Evolutionary conservation across 2,797 vertebrate genomes (phyloP), one percentile per base, ranked within the genome.

Genomic region (Sebastes taczanowskii): DNA sequence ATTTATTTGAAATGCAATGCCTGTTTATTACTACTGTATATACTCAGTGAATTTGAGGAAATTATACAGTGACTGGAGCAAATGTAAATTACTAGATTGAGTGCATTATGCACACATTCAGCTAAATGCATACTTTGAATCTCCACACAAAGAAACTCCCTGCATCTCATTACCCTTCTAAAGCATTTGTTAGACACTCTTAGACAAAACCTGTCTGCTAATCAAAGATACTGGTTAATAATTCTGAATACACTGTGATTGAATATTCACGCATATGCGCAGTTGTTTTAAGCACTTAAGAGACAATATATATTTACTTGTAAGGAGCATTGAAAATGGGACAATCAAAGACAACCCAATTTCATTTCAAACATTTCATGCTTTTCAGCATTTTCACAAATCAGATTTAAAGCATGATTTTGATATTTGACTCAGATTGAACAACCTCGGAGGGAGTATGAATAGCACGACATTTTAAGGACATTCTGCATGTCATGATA

Each of bases 381-480:
- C 49, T 22, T 83, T 82, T 78, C 7, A 81, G 52, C 23, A 6
- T 64, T 83, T 34, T 38, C 35, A 25, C 75, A 78, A 81, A 84
- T 77, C 63, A 64, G 30, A 85, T 80, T 83, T 49, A 69, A 32
- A 69, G n/a, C 52, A 55, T 22, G 71, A 65, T 85, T 88, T 74
- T 74, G 60, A 82, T 84, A 79, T 79, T 78, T 18, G 6, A 58
- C 56, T 80, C 58, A 65, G 9, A 74, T 84, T 68, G n/a, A 20
- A 20, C 18, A 49, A 49, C 46, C 46, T 49, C 0, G 0, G 46
- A 49, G 7, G 46, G 46, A 8, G 46, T 49, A 49, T 49, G 7
- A 8, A 49, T 49, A 49, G 46, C 46, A 49, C 2, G 46, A 49
- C 46, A 49, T 49, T 49, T 49, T 49, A 49, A 49, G 18, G 46